phyloP scores from a whole-genome alignment of 1,140 invertebrate species.

The Propsilocerus akamusi region DNA sequence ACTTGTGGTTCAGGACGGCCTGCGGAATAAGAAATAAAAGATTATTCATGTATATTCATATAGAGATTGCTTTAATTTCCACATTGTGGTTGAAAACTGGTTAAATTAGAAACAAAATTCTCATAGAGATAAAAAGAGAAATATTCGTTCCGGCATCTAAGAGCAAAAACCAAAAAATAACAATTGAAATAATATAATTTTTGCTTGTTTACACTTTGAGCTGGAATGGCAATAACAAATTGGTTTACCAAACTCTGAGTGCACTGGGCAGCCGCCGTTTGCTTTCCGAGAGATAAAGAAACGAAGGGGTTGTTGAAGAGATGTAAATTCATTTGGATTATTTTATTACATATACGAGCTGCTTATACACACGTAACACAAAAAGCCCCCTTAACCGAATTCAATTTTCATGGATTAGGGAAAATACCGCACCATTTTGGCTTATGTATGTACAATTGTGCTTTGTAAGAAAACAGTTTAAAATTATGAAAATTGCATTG shows the following conservation, averaged over 20 bases:
- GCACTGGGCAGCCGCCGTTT: too few relatives aligned
- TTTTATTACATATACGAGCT: too few relatives aligned
- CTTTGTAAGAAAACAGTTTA: too few relatives aligned
- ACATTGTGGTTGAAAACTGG: too few relatives aligned
- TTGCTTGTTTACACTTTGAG: slow-evolving; percentile 1
- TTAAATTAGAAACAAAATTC: too few relatives aligned
- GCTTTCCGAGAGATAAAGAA: too few relatives aligned
- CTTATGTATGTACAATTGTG: too few relatives aligned
- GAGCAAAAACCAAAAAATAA: slow-evolving; percentile 1
- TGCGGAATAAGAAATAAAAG: slow-evolving; percentile 21
- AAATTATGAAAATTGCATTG: not conserved
- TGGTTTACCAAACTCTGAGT: not conserved
- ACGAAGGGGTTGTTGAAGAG: too few relatives aligned
- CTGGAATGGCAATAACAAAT: not conserved
- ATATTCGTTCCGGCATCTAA: too few relatives aligned
- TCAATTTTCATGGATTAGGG: slow-evolving; percentile 2
- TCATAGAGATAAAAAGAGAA: too few relatives aligned
- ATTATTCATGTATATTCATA: not conserved
- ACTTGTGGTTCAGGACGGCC: slow-evolving; percentile 64
- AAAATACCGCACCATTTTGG: not conserved
- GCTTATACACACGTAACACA: too few relatives aligned
- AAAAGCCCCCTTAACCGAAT: not conserved
- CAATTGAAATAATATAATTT: slow-evolving; percentile 3
- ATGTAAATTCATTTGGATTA: slow-evolving; percentile 2
- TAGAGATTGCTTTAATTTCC: too few relatives aligned